A percentile compares a stretch with the other conserved stretches of the same genome.
phyloP scores from a whole-genome alignment of 2,113 vertebrate species.

The Bungarus multicinctus region DNA sequence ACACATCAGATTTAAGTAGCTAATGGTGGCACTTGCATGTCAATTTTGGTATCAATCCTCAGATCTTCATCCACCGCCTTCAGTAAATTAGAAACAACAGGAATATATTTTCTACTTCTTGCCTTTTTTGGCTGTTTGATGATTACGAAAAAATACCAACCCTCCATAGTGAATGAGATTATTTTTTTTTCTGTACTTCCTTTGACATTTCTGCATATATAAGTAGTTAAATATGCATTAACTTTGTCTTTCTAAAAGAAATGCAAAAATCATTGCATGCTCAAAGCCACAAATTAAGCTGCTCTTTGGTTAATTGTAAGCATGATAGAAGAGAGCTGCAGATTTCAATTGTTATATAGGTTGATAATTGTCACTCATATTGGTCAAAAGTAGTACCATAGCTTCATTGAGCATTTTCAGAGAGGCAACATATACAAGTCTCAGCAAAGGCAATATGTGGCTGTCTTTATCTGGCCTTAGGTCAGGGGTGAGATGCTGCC shows the following conservation, averaged over 20 bases:
- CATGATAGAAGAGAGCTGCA: neutral
- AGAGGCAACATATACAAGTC: neutral
- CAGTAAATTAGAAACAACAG: neutral
- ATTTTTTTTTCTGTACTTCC: neutral
- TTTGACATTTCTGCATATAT: neutral
- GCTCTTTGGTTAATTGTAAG: constrained; percentile 23
- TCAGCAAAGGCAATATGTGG: neutral
- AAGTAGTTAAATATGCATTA: neutral
- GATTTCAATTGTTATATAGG: constrained; percentile 10
- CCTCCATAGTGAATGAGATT: neutral
- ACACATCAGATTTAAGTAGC: neutral
- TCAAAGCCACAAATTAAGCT: constrained; percentile 19
- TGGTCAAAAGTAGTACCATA: neutral
- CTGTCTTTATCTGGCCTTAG: neutral
- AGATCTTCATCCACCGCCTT: neutral
- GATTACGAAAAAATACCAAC: neutral
- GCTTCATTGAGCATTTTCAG: neutral
- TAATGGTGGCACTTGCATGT: neutral
- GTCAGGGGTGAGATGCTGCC: no score
- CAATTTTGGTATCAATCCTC: neutral
- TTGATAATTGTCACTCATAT: constrained; percentile 2
- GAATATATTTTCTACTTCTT: neutral
- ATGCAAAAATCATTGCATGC: neutral
- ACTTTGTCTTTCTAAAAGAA: neutral
- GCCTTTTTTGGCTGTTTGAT: neutral